Evolutionary conservation across 2,113 vertebrate genomes (phyloP), one percentile per base, ranked within the genome.

Genomic region (Oreotrochilus melanogaster): DNA sequence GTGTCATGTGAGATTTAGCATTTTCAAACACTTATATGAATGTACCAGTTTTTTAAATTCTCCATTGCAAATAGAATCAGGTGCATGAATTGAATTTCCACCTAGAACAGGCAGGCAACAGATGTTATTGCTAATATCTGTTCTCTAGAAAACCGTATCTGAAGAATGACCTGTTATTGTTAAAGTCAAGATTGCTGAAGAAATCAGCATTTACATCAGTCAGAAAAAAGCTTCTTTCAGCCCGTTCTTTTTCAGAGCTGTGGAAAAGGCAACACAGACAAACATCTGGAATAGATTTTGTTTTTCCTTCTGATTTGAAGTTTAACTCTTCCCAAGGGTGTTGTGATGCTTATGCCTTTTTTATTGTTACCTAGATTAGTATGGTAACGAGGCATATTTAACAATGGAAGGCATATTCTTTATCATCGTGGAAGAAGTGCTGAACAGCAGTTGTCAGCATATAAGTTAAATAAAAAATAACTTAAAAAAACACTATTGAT

Each of bases 11-110:
- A 84, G 64, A 81, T 64, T 33, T n/a, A 80, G 35, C 39, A 86
- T 92, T 93, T 90, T 71, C 70, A 81, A 93, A 81, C 61, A 53
- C 31, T 93, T 69, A 79, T 4, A 81, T 30, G 30, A 78, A 84
- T 43, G 31, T 84, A 18, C 27, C 48, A 33, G 89, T 76, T 6
- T 6, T 51, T 3, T 4, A 54, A 58, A 37, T 57, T 8, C 22
- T 18, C 67, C 76, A 1, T 60, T 80, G 19, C 69, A 70, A 93
- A 61, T 39, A 84, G n/a, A 89, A 72, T 42, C 1, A 5, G 30
- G 19, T 35, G 19, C 37, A 37, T 27, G n/a, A 78, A 80, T 23
- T 88, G 37, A 64, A 67, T 92, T 95, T 91, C 17, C 43, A 78
- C 17, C 72, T 56, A 88, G 47, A 42, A 70, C 28, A 83, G 39